Percentiles rank a stretch among this genome's conserved stretches.
These are phyloP conservation scores for Liolophura sinensis DNA, from an alignment of 1,140 invertebrate species.

Conservation along the genomic window DNA sequence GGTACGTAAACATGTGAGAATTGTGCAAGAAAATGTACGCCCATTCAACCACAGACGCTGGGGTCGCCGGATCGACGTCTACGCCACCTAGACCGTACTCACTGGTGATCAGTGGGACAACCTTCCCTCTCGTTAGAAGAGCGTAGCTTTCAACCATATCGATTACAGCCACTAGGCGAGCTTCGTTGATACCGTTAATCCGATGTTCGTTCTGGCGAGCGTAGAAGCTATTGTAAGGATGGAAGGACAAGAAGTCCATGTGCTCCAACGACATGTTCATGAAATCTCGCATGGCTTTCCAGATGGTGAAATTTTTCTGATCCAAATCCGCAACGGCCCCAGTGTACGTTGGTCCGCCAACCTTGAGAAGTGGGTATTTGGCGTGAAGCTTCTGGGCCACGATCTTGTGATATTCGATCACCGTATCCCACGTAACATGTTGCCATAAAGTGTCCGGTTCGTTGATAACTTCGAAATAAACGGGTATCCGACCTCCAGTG, in stretches of 20 bases:
- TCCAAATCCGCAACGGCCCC: not conserved
- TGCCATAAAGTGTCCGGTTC: constrained; percentile 11
- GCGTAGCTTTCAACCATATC: constrained; percentile 16
- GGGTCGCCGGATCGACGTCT: constrained; percentile 2
- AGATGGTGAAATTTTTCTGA: constrained; percentile 1
- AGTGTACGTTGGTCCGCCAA: constrained; percentile 7
- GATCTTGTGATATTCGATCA: constrained; percentile 7
- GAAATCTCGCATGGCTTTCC: constrained; percentile 8
- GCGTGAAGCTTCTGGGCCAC: constrained; percentile 10
- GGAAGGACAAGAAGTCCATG: constrained; percentile 15
- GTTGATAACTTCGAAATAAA: constrained; percentile 11
- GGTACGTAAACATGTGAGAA: constrained; percentile 15
- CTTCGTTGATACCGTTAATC: constrained; percentile 9
- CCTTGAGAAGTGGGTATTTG: constrained; percentile 5
- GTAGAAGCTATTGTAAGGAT: constrained; percentile 7
- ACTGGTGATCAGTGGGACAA: constrained; percentile 10
- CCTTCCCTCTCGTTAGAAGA: not conserved
- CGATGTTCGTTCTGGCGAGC: not conserved
- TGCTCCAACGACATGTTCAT: constrained; percentile 11
- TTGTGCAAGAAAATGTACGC: constrained; percentile 11
- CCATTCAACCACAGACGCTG: constrained; percentile 8
- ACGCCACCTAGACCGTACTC: constrained; percentile 7
- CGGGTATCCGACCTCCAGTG: not conserved
- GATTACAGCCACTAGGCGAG: constrained; percentile 8
- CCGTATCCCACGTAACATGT: constrained; percentile 6